phyloP scores from a whole-genome alignment of 64 coral and sea anemone genomes.

The Cladopsammia gracilis region DNA sequence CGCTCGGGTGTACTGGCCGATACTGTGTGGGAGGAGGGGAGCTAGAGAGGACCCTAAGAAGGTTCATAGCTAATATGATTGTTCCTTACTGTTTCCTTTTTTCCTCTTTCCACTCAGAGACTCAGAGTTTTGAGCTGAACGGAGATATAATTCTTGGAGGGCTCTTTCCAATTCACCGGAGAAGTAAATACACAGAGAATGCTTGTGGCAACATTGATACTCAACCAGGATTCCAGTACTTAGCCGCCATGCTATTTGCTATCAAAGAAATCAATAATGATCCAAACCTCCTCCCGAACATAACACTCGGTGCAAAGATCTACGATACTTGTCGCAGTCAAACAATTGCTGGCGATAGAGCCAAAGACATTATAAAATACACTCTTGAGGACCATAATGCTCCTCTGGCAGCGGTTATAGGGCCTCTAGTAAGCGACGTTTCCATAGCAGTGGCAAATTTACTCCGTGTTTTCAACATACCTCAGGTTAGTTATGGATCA shows the following conservation, averaged over 20 bases:
- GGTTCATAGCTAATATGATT: too few relatives aligned
- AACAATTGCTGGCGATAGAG: conserved; percentile 85
- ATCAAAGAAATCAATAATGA: conserved; percentile 91
- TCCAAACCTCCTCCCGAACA: conserved; percentile 73
- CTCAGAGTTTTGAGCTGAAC: background rate
- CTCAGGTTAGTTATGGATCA: conserved; percentile 93
- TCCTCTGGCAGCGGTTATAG: conserved; percentile 78
- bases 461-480: conserved; percentile 90
- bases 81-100: too few relatives aligned
- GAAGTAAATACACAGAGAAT: conserved; percentile 74
- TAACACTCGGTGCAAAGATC: conserved; percentile 82
- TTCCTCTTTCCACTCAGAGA: too few relatives aligned
- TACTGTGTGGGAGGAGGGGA: too few relatives aligned
- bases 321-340: conserved; percentile 95
- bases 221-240: conserved; percentile 89
- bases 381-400: conserved; percentile 47
- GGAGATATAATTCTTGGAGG: conserved; percentile 82
- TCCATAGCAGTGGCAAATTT: conserved; percentile 84
- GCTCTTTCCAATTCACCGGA: conserved; percentile 78
- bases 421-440: conserved; percentile 81
- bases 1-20: too few relatives aligned
- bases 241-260: conserved; percentile 90
- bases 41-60: too few relatives aligned
- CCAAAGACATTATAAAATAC: conserved; percentile 87
- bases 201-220: conserved; percentile 75